These are phyloP conservation scores for Drosophila phalerata DNA, from an alignment of 2,888 invertebrate genomes.

Conservation along the genomic window DNA sequence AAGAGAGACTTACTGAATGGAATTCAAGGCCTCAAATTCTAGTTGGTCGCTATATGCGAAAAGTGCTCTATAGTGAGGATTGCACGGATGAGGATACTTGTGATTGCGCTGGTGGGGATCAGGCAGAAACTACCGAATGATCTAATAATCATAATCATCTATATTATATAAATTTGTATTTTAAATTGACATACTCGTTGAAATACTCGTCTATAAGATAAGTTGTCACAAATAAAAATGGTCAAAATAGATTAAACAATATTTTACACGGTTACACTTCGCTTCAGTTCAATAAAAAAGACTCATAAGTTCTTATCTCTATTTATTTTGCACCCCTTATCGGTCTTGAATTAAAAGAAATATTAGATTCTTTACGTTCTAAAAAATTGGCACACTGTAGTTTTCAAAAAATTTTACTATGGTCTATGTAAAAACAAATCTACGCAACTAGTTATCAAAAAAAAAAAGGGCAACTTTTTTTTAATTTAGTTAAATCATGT, in stretches of 20 bases:
- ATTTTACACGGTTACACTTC: not conserved
- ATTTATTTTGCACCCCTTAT: not conserved
- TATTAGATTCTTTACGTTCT: no score
- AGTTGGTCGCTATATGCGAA: conserved; percentile 47
- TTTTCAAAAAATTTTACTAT: no score
- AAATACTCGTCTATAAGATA: not conserved
- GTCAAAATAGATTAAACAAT: not conserved
- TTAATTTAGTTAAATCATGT: no score
- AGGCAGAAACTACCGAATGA: not conserved
- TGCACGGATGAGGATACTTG: not conserved
- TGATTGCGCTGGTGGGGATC: conserved; percentile 9
- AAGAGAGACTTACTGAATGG: conserved; percentile 1
- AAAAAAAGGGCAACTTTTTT: no score
- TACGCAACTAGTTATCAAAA: no score
- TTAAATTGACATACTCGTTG: not conserved
- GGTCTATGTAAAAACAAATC: no score
- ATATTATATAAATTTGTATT: not conserved
- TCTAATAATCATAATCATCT: not conserved
- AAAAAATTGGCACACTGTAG: no score
- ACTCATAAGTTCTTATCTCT: not conserved
- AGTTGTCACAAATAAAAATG: not conserved
- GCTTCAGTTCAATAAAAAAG: not conserved
- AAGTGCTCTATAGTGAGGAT: conserved; percentile 26
- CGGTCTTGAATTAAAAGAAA: not conserved
- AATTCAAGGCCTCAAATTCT: conserved; percentile 31